Base-by-base conservation (phyloP, 2,797 vertebrate genomes). In the Melanotaenia pygmaea region DNA sequence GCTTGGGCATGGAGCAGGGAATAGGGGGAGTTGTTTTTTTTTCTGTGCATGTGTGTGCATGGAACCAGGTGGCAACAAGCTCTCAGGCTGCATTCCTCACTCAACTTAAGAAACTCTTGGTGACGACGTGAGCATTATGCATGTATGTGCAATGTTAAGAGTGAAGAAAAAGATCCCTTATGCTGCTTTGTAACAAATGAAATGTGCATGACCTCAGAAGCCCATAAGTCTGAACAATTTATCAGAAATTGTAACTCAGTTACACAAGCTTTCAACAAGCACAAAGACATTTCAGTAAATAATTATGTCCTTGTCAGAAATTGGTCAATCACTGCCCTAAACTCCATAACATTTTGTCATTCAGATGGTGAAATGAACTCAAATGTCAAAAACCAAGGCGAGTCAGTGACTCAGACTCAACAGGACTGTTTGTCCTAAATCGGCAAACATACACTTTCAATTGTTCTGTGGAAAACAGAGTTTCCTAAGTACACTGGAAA, bases 51-150 rank as follows among this genome's bases (percentile, higher is more conserved):
- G 53, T 40, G 32, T 61, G 63, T 53, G 32, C 3, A 35, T 69
- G 65, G 59, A 80, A 61, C 70, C 61, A 76, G 76, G 84, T 82
- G 83, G 75, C 24, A 37, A 81, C 70, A 37, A 78, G 71, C 81
- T 83, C 67, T 63, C 73, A 83, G 72, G 59, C 76, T 64, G 77
- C 84, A 90, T 89, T 91, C 86, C 74, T 81, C 30, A 53, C 68
- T 53, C 77, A 72, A 73, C 61, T 80, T 75, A 35, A 13, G 67
- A 87, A 53, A 28, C 70, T 74, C 24, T 74, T 8, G 1, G 45
- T 74, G 72, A 70, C 67, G 67, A 57, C 56, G 50, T n/a, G 37
- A 64, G 53, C 12, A 26, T 12, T 26, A 30, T 28, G 26, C 11
- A 22, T 53, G 22, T 16, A 57, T 70, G 37, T 62, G 50, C 26